Conservation (phyloP, 2,888 invertebrate genomes). For the Torymus auratus region DNA sequence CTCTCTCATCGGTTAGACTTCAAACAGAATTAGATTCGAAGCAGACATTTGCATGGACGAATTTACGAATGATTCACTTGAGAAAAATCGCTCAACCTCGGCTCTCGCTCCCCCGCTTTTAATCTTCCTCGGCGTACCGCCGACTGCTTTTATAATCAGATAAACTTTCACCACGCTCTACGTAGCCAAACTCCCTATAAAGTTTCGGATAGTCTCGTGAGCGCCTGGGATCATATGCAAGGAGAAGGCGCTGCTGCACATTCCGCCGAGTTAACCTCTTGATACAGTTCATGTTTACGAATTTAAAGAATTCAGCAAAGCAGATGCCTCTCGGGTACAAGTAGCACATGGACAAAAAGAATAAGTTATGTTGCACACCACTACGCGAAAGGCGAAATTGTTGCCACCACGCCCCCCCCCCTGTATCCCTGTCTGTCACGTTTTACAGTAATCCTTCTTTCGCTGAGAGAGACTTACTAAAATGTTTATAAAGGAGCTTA, state of each 20-base stretch:
- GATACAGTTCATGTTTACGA: constrained; percentile 11
- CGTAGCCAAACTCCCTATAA: constrained; percentile 16
- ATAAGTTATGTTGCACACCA: constrained; percentile 20
- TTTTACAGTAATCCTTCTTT: constrained; percentile 43
- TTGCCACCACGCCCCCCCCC: neutral
- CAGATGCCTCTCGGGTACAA: neutral
- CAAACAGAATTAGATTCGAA: too few relatives aligned
- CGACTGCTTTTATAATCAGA: constrained; percentile 7
- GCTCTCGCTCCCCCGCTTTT: constrained; percentile 10
- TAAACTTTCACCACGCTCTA: neutral
- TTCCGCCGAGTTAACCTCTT: constrained; percentile 1
- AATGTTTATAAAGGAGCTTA: constrained; percentile 55
- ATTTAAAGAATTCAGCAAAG: constrained; percentile 45
- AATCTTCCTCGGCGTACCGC: constrained; percentile 10
- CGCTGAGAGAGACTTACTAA: constrained; percentile 19
- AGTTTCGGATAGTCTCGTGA: constrained; percentile 10
- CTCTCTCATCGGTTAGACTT: too few relatives aligned
- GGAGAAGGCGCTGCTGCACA: neutral
- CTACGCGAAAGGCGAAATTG: constrained; percentile 27
- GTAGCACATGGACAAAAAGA: neutral
- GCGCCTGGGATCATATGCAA: neutral
- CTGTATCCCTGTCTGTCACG: constrained; percentile 47
- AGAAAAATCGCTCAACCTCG: neutral
- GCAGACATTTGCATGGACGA: neutral
- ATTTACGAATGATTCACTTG: neutral